phyloP scores from a whole-genome alignment of 2,113 vertebrate species.

The Nematolebias whitei region DNA sequence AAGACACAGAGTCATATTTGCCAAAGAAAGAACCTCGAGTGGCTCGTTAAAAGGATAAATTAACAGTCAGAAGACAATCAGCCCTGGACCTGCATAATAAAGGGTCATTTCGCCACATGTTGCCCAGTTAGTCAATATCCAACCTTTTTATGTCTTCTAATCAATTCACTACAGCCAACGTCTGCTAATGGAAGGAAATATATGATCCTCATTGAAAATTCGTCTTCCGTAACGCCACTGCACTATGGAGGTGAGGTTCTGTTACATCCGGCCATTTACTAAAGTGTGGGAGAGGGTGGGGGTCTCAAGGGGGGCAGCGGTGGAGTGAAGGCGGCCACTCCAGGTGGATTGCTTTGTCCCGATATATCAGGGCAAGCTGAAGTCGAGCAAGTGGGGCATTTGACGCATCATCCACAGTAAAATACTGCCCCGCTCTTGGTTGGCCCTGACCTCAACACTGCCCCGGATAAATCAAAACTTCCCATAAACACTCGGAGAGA shows the following conservation, averaged over 20 bases:
- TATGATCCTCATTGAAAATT: slow-evolving; percentile 42
- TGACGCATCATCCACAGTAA: slow-evolving; percentile 68
- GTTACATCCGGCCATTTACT: slow-evolving; percentile 34
- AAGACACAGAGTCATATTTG: slow-evolving; percentile 32
- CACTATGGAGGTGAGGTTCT: slow-evolving; percentile 5
- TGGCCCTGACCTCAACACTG: slow-evolving; percentile 69
- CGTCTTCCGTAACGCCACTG: slow-evolving; percentile 14
- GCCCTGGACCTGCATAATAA: slow-evolving; percentile 59
- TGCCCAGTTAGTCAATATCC: slow-evolving; percentile 60
- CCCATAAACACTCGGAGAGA: slow-evolving; percentile 54
- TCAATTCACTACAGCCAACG: slow-evolving; percentile 61
- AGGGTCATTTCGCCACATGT: slow-evolving; percentile 37
- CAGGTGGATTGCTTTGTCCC: slow-evolving; percentile 60
- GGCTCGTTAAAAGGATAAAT: slow-evolving; percentile 68
- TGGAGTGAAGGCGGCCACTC: slow-evolving; percentile 23
- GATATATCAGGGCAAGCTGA: slow-evolving; percentile 34
- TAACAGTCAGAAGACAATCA: slow-evolving; percentile 66
- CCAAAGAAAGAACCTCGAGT: slow-evolving; percentile 34
- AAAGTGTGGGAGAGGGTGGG: slow-evolving; percentile 13
- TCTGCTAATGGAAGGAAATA: slow-evolving; percentile 60
- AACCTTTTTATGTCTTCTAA: slow-evolving; percentile 50
- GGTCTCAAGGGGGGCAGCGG: slow-evolving; percentile 6
- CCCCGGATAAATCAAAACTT: slow-evolving; percentile 69
- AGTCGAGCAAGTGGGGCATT: slow-evolving; percentile 57
- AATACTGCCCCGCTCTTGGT: slow-evolving; percentile 58